Evolutionary conservation across 2,888 invertebrate species (phyloP).

Genomic region (Eristalis pertinax): DNA sequence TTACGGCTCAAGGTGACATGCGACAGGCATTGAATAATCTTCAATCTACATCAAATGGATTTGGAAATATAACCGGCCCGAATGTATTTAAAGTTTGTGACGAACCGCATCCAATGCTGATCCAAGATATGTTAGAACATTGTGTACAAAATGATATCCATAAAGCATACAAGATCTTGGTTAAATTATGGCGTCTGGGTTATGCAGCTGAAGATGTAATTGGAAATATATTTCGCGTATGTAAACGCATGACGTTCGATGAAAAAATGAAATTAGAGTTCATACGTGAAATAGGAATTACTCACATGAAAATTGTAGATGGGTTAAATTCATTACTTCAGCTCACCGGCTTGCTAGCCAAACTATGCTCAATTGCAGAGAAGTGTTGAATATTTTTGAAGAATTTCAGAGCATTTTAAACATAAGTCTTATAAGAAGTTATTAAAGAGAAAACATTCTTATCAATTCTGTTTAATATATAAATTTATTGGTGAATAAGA

Average conservation of each 20-base stretch:
- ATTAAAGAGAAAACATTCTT: too few species aligned
- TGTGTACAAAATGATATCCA: slow-evolving; percentile 92
- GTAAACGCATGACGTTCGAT: slow-evolving; percentile 91
- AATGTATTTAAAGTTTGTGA: slow-evolving; percentile 99
- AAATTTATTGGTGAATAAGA: too few species aligned
- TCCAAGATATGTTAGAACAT: slow-evolving; percentile 93
- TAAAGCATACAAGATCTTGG: slow-evolving; percentile 93
- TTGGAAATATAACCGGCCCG: slow-evolving; percentile 93
- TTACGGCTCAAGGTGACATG: slow-evolving; percentile 99
- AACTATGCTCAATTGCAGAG: slow-evolving; percentile 85
- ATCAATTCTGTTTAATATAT: too few species aligned
- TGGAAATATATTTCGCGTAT: slow-evolving; percentile 95
- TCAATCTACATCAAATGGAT: slow-evolving; percentile 96
- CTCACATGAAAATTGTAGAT: slow-evolving; percentile 94
- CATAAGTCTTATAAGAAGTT: background rate
- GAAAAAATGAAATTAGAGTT: slow-evolving; percentile 92
- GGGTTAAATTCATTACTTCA: slow-evolving; percentile 94
- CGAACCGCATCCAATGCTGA: slow-evolving; percentile 97
- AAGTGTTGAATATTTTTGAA: slow-evolving; percentile 62
- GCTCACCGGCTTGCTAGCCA: slow-evolving; percentile 93
- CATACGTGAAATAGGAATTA: slow-evolving; percentile 94
- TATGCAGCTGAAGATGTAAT: slow-evolving; percentile 99
- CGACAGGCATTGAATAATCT: slow-evolving; percentile 98
- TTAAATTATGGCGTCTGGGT: slow-evolving; percentile 95
- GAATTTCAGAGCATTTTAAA: background rate